Conservation (phyloP, 2,797 vertebrate species). For the Eidolon dupreanum region DNA sequence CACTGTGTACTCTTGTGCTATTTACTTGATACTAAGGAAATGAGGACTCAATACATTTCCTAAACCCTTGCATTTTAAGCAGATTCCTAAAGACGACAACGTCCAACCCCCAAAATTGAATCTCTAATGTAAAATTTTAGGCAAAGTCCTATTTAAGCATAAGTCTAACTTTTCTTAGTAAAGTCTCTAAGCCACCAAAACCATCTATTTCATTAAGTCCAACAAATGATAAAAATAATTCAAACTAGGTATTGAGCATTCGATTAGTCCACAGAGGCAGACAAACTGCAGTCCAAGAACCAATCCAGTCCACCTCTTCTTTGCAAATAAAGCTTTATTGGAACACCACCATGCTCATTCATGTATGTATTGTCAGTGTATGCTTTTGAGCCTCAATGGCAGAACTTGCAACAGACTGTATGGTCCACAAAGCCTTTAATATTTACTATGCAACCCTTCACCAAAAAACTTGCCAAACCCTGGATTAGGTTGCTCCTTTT, state of each 20-base stretch:
- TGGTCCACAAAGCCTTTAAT: not conserved
- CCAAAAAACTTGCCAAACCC: not conserved
- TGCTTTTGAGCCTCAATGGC: not conserved
- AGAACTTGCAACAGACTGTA: not conserved
- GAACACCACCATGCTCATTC: not conserved
- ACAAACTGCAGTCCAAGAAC: not conserved
- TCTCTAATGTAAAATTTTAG: constrained; percentile 6
- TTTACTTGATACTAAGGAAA: not conserved
- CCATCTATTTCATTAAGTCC: constrained; percentile 13
- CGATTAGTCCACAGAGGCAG: not conserved
- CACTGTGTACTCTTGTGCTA: not conserved
- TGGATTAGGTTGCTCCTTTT: not conserved
- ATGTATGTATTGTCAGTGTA: not conserved
- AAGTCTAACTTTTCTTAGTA: not conserved
- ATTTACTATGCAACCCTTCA: not conserved
- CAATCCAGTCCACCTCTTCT: not conserved
- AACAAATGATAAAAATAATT: constrained; percentile 21
- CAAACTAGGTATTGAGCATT: not conserved
- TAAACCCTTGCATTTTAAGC: constrained; percentile 9
- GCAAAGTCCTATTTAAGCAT: not conserved
- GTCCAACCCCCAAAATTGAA: not conserved
- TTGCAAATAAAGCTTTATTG: constrained; percentile 62
- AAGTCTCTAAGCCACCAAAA: not conserved
- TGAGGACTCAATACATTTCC: not conserved
- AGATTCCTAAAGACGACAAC: not conserved